These are phyloP conservation scores for Euura saliciscinereae DNA, from an alignment of 1,140 invertebrate genomes.

Conservation along the genomic window DNA sequence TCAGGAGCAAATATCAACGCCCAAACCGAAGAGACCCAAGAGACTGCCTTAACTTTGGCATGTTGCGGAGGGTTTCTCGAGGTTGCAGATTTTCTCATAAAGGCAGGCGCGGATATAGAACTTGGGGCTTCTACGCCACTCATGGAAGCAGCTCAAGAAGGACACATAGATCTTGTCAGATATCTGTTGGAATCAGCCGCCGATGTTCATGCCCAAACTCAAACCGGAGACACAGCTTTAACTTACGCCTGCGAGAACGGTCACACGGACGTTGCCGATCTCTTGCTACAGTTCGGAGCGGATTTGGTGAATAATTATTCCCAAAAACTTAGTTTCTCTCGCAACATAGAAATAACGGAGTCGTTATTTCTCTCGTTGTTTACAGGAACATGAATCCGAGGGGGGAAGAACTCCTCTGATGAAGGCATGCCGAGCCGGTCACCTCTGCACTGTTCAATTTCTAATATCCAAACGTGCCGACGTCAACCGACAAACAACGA, in stretches of 20 bases:
- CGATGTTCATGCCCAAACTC: constrained; percentile 92
- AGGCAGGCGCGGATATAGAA: constrained; percentile 94
- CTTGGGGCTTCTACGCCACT: constrained; percentile 95
- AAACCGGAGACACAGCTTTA: constrained; percentile 95
- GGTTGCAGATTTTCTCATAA: constrained; percentile 96
- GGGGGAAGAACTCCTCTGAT: constrained; percentile 95
- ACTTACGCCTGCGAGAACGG: constrained; percentile 97
- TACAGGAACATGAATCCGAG: constrained; percentile 89
- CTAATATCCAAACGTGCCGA: constrained; percentile 93
- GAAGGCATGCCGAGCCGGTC: constrained; percentile 99
- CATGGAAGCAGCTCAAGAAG: constrained; percentile 98
- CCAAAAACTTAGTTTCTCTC: neutral
- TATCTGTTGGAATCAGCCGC: constrained; percentile 84
- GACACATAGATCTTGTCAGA: constrained; percentile 91
- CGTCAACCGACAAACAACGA: constrained; percentile 93
- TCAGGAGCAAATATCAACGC: constrained; percentile 95
- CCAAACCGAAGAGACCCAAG: constrained; percentile 97
- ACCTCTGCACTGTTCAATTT: constrained; percentile 97
- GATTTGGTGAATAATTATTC: constrained; percentile 69
- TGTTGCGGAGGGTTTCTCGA: constrained; percentile 97
- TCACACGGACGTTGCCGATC: constrained; percentile 90
- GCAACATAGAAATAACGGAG: neutral
- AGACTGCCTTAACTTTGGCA: constrained; percentile 95
- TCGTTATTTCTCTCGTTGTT: constrained; percentile 15
- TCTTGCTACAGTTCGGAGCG: constrained; percentile 88